Base-by-base conservation (phyloP, 92 coral and sea anemone species). In the Palythoa heliodiscus region DNA sequence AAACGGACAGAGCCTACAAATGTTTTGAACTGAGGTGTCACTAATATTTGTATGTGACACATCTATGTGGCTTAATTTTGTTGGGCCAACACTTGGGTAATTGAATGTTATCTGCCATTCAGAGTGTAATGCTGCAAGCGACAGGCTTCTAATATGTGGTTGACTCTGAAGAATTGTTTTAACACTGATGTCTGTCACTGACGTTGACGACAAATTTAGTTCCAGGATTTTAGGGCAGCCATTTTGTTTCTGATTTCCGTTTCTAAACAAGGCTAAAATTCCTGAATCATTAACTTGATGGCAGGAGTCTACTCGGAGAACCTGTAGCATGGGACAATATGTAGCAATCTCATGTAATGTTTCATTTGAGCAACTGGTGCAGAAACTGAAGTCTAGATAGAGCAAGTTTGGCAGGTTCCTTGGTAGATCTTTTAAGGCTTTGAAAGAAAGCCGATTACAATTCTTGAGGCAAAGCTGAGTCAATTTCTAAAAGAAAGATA, bases 231-330 rank as follows among this genome's bases (percentile, higher is more conserved):
- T 86, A 15, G 66, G 73, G 55, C 90, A 92, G 17, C 71, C 52
- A 14, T 57, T 50, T 69, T 76, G 86, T 7, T 87, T 74, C 16
- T 57, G 70, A 66, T 24, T 39, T 47, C 43, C 71, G 29, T 53
- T 71, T 7, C 86, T 86, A 39, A 91, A 87, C 35, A 95, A 74
- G 6, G 68, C 87, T 77, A 22, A 72, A 8, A 95, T 40, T 11
- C 98, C 98, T 52, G 58, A 58, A 79, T 95, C 95, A 11, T 95
- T 86, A 47, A 95, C 87, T 52, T 89, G 88, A 20, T 78, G 82
- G 70, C 96, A 93, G 2, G 92, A 91, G 38, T 83, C 90, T 15
- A 87, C 77, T 64, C 86, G 91, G 15, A 95, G 73, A 17, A 91
- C 92, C 85, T 88, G 90, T 22, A 95, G 74, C 61, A 83, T 68